A percentile compares a stretch with the other conserved stretches of the same genome.
phyloP scores from a whole-genome alignment of 2,113 vertebrate species.

The Corythornis madagascariensis region DNA sequence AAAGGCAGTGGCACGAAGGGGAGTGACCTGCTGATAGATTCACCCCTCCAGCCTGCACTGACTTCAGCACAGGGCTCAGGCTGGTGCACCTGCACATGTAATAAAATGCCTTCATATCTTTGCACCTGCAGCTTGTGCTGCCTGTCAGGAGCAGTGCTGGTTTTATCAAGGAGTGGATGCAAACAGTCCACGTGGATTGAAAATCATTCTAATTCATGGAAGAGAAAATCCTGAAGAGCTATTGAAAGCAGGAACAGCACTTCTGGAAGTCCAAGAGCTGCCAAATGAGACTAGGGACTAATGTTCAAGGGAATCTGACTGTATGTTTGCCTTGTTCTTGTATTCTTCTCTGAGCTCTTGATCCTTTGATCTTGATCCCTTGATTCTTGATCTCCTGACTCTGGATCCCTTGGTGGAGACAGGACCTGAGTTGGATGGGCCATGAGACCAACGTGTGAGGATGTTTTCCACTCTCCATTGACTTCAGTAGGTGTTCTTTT shows the following conservation, averaged over 20 bases:
- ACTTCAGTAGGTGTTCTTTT: not conserved
- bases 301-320: not conserved
- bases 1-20: not conserved
- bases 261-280: not conserved
- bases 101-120: not conserved
- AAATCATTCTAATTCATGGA: not conserved
- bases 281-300: not conserved
- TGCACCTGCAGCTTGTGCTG: not conserved
- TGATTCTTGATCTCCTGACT: not conserved
- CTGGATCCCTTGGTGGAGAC: not conserved
- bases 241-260: not conserved
- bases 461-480: not conserved
- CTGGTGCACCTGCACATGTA: not conserved
- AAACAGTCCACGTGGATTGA: not conserved
- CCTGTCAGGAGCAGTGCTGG: not conserved
- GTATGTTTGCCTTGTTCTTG: not conserved
- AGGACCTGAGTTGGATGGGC: not conserved
- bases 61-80: not conserved
- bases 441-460: not conserved
- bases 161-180: rapidly evolving
- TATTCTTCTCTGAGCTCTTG: not conserved
- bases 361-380: not conserved
- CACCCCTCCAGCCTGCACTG: not conserved
- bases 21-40: not conserved
- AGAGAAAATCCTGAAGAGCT: not conserved